Conservation (phyloP, 2,888 invertebrate species). For the Allygus modestus region DNA sequence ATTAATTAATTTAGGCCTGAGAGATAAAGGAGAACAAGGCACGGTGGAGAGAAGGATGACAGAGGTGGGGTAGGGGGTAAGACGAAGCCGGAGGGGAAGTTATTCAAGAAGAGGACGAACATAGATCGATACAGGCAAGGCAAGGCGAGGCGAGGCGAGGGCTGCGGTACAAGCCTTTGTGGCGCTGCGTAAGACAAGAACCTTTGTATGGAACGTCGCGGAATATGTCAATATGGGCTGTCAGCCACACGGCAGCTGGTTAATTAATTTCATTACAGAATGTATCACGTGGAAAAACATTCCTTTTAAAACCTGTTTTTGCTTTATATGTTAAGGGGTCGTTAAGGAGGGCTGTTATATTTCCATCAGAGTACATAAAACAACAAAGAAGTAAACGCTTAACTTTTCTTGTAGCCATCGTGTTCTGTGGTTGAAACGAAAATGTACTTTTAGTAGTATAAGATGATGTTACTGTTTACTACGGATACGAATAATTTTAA, state of each 20-base stretch:
- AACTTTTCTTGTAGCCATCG: too few relatives aligned
- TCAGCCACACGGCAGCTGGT: not conserved
- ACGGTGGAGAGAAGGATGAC: conserved; percentile 36
- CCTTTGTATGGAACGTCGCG: conserved; percentile 17
- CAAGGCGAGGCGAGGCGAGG: conserved; percentile 20
- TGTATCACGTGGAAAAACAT: not conserved
- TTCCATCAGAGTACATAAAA: too few relatives aligned
- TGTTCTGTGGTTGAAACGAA: too few relatives aligned
- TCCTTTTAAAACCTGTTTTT: too few relatives aligned
- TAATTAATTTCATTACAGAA: conserved; percentile 22
- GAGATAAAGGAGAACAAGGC: conserved; percentile 40
- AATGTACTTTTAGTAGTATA: too few relatives aligned
- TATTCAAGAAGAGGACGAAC: conserved; percentile 45
- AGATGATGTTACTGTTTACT: too few relatives aligned
- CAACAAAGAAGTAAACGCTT: too few relatives aligned
- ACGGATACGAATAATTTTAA: too few relatives aligned
- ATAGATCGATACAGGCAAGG: conserved; percentile 17
- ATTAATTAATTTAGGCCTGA: conserved; percentile 39
- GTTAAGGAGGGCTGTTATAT: too few relatives aligned
- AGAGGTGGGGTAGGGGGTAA: conserved; percentile 16
- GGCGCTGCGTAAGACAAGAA: conserved; percentile 3
- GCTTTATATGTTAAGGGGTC: too few relatives aligned
- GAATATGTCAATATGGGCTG: conserved; percentile 33
- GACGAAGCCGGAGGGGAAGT: conserved; percentile 14
- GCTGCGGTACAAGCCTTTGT: conserved; percentile 12